Evolutionary conservation across 1,140 invertebrate species (phyloP), one percentile per base, ranked within the genome.

Genomic region (Paraescarpia echinospica): DNA sequence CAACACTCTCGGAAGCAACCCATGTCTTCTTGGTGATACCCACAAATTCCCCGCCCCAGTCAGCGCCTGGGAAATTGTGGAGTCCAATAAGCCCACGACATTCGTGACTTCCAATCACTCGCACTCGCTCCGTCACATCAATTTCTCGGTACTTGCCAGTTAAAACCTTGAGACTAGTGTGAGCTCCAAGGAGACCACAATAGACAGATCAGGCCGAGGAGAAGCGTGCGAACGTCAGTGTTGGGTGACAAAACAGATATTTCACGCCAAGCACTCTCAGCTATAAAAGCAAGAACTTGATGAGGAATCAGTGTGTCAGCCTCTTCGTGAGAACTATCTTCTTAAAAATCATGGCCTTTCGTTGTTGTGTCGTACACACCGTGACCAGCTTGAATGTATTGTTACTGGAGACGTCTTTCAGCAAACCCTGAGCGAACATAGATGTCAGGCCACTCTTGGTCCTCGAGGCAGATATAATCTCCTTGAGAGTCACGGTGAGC

Each of bases 1-100:
- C n/a, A n/a, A n/a, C n/a, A n/a, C n/a, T n/a, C n/a, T n/a, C n/a
- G 33, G 35, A 6, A 48, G 6, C 31, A 41, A 91, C 35, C 91
- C 91, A 91, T 4, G 91, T 91, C 91, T 91, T 91, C 91, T 91
- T 91, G 33, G 91, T 91, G 33, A 91, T 9, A 41, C 33, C 41
- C 91, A 91, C 33, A 34, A 91, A 91, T 35, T 91, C 35, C 91
- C 33, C 35, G 41, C 41, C 41, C 41, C 91, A 91, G 35, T 91
- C 91, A 35, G 91, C 91, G 35, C 35, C 35, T 4, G 91, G 31
- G 6, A 91, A 91, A 41, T 91, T 91, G 33, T 48, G 41, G 14
- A 91, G 91, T 34, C 35, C n/a, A 33, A 31, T 91, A 6, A 91
- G 35, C 91, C 91, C 91, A 8, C 34, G 33, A 35, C 35, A 91